These are phyloP conservation scores for Neostethus bicornis DNA, from an alignment of 2,797 vertebrate species.

Conservation along the genomic window DNA sequence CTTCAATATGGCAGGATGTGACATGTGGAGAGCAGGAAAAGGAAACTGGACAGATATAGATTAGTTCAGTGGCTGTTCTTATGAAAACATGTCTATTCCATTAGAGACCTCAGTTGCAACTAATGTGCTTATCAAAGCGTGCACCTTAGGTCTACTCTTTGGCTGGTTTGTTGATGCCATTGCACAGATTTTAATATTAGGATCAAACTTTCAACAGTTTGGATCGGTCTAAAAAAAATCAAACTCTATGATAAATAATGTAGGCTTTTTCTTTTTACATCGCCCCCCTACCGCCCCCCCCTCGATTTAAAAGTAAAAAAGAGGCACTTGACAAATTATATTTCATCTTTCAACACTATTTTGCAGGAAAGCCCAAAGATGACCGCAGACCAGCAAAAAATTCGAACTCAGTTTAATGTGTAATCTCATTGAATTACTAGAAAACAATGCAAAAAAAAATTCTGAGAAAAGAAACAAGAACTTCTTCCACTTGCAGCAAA, in stretches of 20 bases:
- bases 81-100: constrained; percentile 64
- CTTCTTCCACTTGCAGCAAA: constrained; percentile 9
- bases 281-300: constrained; percentile 15
- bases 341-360: constrained; percentile 50
- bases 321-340: constrained; percentile 43
- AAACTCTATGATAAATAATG: constrained; percentile 7
- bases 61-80: constrained; percentile 50
- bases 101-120: constrained; percentile 40
- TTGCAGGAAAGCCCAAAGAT: too few species aligned
- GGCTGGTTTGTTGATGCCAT: neutral
- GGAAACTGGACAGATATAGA: constrained; percentile 77
- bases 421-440: constrained; percentile 16
- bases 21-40: constrained; percentile 70
- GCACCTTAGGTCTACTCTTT: constrained; percentile 41
- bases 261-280: constrained; percentile 10
- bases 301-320: neutral
- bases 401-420: constrained; percentile 26
- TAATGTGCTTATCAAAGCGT: constrained; percentile 63
- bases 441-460: constrained; percentile 14
- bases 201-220: neutral
- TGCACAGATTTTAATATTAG: neutral
- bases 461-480: constrained; percentile 22
- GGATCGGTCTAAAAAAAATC: constrained; percentile 13
- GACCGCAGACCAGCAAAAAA: constrained; percentile 25
- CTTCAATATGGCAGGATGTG: constrained; percentile 71